Conservation (phyloP, 2,797 vertebrate genomes). For the Cephalopachus bancanus region DNA sequence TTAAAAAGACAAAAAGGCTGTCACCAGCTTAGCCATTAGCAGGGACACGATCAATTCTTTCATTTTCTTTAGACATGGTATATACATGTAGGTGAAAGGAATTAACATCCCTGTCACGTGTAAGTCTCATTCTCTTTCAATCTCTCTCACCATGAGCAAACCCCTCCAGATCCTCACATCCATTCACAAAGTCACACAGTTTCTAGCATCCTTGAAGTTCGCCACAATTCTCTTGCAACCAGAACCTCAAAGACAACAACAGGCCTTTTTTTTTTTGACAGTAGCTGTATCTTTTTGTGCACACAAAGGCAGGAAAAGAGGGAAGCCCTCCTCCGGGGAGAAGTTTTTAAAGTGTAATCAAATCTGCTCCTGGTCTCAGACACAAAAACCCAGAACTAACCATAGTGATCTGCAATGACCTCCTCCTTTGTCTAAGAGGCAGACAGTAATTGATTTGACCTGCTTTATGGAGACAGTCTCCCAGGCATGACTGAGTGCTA, state of each 20-base stretch:
- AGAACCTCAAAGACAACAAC: slow-evolving; percentile 28
- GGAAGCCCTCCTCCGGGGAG: slow-evolving; percentile 38
- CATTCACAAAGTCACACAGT: slow-evolving; percentile 75
- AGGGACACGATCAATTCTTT: slow-evolving; percentile 60
- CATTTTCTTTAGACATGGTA: slow-evolving; percentile 69
- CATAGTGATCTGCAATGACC: slow-evolving; percentile 11
- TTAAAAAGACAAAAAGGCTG: slow-evolving; percentile 73
- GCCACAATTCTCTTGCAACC: slow-evolving; percentile 53
- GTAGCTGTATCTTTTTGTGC: slow-evolving; percentile 55
- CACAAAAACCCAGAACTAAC: slow-evolving; percentile 49
- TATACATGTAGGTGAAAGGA: slow-evolving; percentile 52
- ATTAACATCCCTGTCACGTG: slow-evolving; percentile 51
- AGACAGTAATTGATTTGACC: slow-evolving; percentile 78
- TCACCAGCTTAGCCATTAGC: slow-evolving; percentile 66
- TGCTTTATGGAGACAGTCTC: slow-evolving; percentile 72
- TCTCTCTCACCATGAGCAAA: slow-evolving; percentile 52
- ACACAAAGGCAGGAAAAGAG: slow-evolving; percentile 52
- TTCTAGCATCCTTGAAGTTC: slow-evolving; percentile 69
- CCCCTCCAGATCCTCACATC: slow-evolving; percentile 11
- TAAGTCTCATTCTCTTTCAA: slow-evolving; percentile 63
- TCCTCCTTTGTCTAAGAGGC: slow-evolving; percentile 60
- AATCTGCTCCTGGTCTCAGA: slow-evolving; percentile 50
- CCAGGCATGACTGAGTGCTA: slow-evolving; percentile 80
- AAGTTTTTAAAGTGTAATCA: slow-evolving; percentile 64
- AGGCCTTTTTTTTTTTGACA: slow-evolving; percentile 57